Percentiles rank a stretch among this genome's conserved stretches.
These are phyloP conservation scores for Rhagium mordax DNA, from an alignment of 2,888 invertebrate species.

Conservation along the genomic window DNA sequence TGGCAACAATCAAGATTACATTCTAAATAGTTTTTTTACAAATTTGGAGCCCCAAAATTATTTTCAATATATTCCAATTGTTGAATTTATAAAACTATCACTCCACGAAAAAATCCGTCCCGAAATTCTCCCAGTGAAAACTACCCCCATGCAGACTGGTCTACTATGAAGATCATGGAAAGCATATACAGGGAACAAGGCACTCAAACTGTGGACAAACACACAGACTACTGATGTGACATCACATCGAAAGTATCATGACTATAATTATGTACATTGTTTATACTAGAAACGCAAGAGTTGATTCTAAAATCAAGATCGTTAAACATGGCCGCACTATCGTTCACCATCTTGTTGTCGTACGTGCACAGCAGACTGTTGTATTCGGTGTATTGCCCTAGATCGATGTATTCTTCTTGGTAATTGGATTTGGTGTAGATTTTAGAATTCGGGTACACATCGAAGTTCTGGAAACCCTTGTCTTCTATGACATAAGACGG, in stretches of 20 bases:
- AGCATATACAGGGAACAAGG: slow-evolving; percentile 56
- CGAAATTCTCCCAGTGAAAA: too few species aligned
- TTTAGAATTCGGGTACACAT: slow-evolving; percentile 52
- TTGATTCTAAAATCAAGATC: slow-evolving; percentile 67
- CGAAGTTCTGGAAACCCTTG: slow-evolving; percentile 56
- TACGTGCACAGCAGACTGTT: slow-evolving; percentile 62
- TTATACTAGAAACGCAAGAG: slow-evolving; percentile 49
- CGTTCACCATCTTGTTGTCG: slow-evolving; percentile 60
- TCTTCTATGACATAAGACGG: slow-evolving; percentile 56
- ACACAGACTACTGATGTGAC: slow-evolving; percentile 53
- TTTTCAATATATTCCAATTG: too few species aligned
- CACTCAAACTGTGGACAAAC: slow-evolving; percentile 47
- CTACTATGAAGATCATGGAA: slow-evolving; percentile 59
- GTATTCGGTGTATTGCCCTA: slow-evolving; percentile 65
- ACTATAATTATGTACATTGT: slow-evolving; percentile 55
- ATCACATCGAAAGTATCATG: slow-evolving; percentile 58
- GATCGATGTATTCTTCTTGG: slow-evolving; percentile 62
- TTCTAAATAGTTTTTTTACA: too few species aligned
- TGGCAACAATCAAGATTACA: too few species aligned
- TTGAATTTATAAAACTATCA: too few species aligned
- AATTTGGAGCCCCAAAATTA: too few species aligned
- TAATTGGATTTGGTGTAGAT: slow-evolving; percentile 49
- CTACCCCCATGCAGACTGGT: too few species aligned
- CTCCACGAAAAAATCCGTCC: too few species aligned
- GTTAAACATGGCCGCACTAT: slow-evolving; percentile 62